Percentiles rank a stretch among this genome's conserved stretches.
Conservation (phyloP, 1,140 invertebrate genomes). For the Aphis craccivora region DNA sequence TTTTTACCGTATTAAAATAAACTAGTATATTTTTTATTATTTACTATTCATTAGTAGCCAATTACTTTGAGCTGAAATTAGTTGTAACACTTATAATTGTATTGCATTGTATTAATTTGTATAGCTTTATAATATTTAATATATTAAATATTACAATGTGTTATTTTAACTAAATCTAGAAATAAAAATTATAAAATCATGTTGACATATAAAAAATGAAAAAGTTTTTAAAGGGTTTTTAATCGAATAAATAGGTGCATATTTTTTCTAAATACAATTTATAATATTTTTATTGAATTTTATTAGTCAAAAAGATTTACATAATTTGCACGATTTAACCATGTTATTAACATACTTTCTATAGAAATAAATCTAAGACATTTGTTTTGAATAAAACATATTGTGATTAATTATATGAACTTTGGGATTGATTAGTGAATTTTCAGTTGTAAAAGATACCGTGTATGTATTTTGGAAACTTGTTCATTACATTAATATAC, state of each 20-base stretch:
- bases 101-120: background rate
- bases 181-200: background rate
- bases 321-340: background rate
- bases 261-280: background rate
- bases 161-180: background rate
- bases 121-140: background rate
- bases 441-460: background rate
- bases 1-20: too few relatives aligned
- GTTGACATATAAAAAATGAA: background rate
- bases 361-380: background rate
- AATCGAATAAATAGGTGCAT: background rate
- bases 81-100: background rate
- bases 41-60: background rate
- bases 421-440: conserved; percentile 20
- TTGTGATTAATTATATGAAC: background rate
- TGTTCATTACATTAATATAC: background rate
- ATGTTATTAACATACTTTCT: background rate
- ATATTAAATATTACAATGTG: background rate
- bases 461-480: background rate
- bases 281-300: background rate
- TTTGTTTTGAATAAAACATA: background rate
- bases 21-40: too few relatives aligned
- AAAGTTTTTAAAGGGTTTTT: background rate
- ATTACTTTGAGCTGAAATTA: background rate
- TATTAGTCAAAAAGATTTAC: background rate